Conservation (phyloP, 1,140 invertebrate species). For the Drosophila malerkotliana region DNA sequence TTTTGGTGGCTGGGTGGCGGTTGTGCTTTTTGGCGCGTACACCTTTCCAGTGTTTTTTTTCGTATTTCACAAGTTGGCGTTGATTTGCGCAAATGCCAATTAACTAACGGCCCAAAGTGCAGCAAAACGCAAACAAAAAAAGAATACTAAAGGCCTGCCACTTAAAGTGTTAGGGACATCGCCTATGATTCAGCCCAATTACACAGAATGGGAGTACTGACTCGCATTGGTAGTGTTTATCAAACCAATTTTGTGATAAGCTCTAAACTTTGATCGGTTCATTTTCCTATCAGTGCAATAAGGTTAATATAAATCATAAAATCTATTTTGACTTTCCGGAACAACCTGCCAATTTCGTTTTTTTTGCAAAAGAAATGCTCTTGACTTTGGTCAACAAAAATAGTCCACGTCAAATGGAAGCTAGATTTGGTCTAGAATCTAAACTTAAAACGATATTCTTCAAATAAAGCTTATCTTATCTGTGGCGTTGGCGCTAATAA, state of each 20-base stretch:
- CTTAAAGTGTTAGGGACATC: not conserved
- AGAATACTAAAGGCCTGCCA: not conserved
- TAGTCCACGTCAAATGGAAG: slow-evolving; percentile 11
- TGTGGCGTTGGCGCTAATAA: slow-evolving; percentile 7
- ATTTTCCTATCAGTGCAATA: slow-evolving; percentile 9
- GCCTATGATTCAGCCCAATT: slow-evolving; percentile 25
- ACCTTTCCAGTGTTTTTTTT: slow-evolving; percentile 29
- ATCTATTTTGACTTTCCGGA: slow-evolving; percentile 13
- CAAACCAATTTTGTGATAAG: slow-evolving; percentile 2
- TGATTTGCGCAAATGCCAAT: slow-evolving; percentile 47
- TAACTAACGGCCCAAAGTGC: slow-evolving; percentile 54
- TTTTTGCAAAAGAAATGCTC: slow-evolving; percentile 4
- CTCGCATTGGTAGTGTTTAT: slow-evolving; percentile 1
- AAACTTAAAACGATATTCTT: slow-evolving; percentile 7
- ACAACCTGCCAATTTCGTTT: slow-evolving; percentile 1
- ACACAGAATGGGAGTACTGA: not conserved
- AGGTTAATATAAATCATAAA: slow-evolving; percentile 3
- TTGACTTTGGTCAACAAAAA: not conserved
- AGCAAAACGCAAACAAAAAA: slow-evolving; percentile 23
- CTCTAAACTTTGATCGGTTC: slow-evolving; percentile 4
- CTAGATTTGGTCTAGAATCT: not conserved
- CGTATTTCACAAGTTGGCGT: slow-evolving; percentile 55
- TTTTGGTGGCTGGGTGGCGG: slow-evolving; percentile 41
- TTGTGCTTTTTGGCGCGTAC: slow-evolving; percentile 75
- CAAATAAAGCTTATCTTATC: slow-evolving; percentile 47